These are phyloP conservation scores for Pachypanchax playfairii DNA, from an alignment of 2,113 vertebrate species.

Conservation along the genomic window DNA sequence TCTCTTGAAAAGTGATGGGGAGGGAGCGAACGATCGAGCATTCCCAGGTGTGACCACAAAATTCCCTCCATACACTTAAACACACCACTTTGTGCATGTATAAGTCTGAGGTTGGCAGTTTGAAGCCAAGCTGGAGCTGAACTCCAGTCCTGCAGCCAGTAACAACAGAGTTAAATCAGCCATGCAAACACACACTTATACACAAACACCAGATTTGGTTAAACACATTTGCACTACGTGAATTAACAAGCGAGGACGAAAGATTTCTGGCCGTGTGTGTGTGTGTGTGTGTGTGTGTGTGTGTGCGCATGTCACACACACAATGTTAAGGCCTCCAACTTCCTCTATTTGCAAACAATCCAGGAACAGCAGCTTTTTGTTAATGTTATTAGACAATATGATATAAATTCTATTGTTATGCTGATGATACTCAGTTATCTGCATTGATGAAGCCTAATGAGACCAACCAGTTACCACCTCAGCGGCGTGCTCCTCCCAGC, in stretches of 20 bases:
- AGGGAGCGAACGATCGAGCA: conserved; percentile 51
- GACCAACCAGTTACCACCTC: no score
- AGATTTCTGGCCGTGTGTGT: no score
- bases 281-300: no score
- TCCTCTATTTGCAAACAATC: no score
- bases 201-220: conserved; percentile 38
- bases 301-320: no score
- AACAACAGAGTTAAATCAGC: conserved; percentile 52
- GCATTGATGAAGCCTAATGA: no score
- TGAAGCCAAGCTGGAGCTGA: conserved; percentile 62
- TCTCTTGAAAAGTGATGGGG: conserved; percentile 42
- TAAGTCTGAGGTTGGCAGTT: conserved; percentile 49
- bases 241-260: conserved; percentile 55
- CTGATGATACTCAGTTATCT: no score
- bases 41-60: conserved; percentile 75
- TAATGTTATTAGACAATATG: no score
- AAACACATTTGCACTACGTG: conserved; percentile 56
- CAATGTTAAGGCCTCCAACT: no score
- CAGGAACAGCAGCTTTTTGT: no score
- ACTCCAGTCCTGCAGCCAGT: conserved; percentile 47
- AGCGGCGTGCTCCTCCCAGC: no score
- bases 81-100: conserved; percentile 52
- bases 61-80: conserved; percentile 70
- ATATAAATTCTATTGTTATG: no score
- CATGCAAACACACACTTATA: conserved; percentile 7